Evolutionary conservation across 2,797 vertebrate species (phyloP).

Genomic region (Champsocephalus esox): DNA sequence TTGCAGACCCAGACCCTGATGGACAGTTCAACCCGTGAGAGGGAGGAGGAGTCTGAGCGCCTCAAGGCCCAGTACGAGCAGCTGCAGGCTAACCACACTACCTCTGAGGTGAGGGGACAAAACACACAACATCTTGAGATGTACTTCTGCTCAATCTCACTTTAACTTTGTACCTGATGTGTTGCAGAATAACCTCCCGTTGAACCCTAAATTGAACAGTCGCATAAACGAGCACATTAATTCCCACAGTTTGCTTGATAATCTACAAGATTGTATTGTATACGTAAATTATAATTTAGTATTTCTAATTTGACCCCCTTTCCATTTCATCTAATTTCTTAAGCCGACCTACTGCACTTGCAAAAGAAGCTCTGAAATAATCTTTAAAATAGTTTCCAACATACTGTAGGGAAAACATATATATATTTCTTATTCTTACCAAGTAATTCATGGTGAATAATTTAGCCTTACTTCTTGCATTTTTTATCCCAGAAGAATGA

Average conservation of each 20-base stretch:
- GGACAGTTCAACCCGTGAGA: slow-evolving; percentile 94
- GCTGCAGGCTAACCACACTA: slow-evolving; percentile 89
- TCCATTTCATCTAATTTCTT: not conserved
- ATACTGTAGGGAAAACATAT: not conserved
- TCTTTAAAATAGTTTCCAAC: not conserved
- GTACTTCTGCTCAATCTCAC: not conserved
- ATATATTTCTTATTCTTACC: slow-evolving; percentile 20
- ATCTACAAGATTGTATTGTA: not conserved
- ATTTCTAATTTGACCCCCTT: not conserved
- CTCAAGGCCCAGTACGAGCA: slow-evolving; percentile 91
- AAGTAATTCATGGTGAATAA: slow-evolving; percentile 57
- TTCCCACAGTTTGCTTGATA: not conserved
- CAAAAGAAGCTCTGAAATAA: slow-evolving; percentile 3
- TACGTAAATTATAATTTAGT: not conserved
- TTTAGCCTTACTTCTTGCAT: slow-evolving; percentile 48
- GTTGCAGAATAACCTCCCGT: not conserved
- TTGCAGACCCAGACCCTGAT: slow-evolving; percentile 97
- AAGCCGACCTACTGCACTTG: not conserved
- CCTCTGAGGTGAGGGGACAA: slow-evolving; percentile 89
- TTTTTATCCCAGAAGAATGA: slow-evolving; percentile 28
- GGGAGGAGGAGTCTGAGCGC: slow-evolving; percentile 92
- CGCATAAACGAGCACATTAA: not conserved
- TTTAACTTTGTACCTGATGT: not conserved
- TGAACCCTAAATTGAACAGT: not conserved
- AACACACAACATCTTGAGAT: not conserved